phyloP scores from a whole-genome alignment of 2,888 invertebrate genomes.

The Drosophila borealis region DNA sequence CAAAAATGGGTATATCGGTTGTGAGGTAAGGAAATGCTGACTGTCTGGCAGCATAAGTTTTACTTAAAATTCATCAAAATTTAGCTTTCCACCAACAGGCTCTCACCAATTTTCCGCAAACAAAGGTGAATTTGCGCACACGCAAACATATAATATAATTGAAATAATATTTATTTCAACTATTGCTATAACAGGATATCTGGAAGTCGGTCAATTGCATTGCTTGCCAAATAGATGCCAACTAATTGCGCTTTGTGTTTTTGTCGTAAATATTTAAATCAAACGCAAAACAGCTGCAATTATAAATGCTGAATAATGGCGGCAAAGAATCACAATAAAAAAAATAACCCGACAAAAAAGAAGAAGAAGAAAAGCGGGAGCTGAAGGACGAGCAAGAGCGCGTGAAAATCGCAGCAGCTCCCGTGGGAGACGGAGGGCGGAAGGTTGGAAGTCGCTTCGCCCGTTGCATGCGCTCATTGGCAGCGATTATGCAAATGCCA shows the following conservation, averaged over 20 bases:
- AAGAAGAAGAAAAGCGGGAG: neutral
- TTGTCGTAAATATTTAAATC: constrained; percentile 34
- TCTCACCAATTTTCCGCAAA: too few relatives aligned
- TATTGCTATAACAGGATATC: neutral
- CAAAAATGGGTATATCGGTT: neutral
- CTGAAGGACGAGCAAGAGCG: neutral
- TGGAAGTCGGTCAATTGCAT: neutral
- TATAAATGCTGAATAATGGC: constrained; percentile 50
- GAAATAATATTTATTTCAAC: neutral
- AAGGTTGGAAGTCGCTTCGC: constrained; percentile 22
- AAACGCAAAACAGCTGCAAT: constrained; percentile 57
- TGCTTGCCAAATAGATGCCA: neutral
- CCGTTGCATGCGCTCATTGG: constrained; percentile 54
- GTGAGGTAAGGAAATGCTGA: neutral
- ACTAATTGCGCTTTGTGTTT: constrained; percentile 17
- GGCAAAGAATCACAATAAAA: constrained; percentile 1
- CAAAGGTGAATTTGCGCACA: too few relatives aligned
- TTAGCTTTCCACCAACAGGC: too few relatives aligned
- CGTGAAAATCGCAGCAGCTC: constrained; percentile 30
- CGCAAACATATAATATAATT: too few relatives aligned
- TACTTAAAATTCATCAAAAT: too few relatives aligned
- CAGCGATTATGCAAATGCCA: constrained; percentile 73
- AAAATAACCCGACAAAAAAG: neutral
- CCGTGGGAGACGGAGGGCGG: constrained; percentile 3
- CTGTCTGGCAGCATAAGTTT: neutral